Base-by-base conservation (phyloP, 2,888 invertebrate genomes). In the Pheosia gnoma region DNA sequence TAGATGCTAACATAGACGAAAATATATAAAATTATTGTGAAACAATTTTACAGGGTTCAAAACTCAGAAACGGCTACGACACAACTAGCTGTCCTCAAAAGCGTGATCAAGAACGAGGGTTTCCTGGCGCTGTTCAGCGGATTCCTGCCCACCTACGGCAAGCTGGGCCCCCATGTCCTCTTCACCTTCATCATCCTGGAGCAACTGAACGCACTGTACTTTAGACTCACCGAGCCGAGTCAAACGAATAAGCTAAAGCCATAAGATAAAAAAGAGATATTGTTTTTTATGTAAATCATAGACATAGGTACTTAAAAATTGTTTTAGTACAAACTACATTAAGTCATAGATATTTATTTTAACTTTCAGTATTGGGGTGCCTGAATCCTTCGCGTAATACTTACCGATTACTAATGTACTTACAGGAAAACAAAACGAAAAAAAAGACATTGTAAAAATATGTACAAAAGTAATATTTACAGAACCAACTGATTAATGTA, bases 121-220 rank as follows among this genome's bases (percentile, higher is more conserved):
- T 45, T 45, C n/a, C 47, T 51, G 25, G 51, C 51, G 51, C 51
- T 51, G 51, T 51, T 13, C 25, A 51, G 51, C 8, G 51, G 51
- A 25, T 51, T 51, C 51, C 51, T 51, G 51, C 51, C 51, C 25
- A 51, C 51, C 25, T 54, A 54, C 38, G 53, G 37, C 37, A 54
- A 54, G 25, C 36, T 54, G 11, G 53, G 53, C 4, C 53, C 53
- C 10, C 53, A 54, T 11, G 6, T 25, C 53, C 13, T 54, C 6
- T 11, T 54, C 53, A 54, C 53, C 5, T 54, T 54, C 53, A 38
- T 54, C 5, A 25, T 54, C 53, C n/a, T 54, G 11, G 53, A 54
- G 4, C 53, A 54, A 11, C 11, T 54, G 4, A 54, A 54, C 37
- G 53, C 53, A n/a, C 25, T 54, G 10, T 54, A 54, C 53, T 54